Evolutionary conservation across 2,797 vertebrate species (phyloP).

Genomic region (Hozukius guyotensis): DNA sequence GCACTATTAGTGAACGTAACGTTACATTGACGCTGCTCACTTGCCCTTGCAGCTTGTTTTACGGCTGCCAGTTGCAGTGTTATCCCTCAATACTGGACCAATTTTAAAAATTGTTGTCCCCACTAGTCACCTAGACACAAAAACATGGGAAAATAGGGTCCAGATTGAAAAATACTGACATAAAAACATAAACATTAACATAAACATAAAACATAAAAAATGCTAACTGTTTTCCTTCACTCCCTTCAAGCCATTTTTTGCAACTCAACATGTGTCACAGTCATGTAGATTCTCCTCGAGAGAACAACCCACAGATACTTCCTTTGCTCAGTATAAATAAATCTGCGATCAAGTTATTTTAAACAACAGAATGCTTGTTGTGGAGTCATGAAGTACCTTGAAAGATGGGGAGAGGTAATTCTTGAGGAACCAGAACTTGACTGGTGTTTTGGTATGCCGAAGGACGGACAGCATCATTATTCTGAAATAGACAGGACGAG

Average conservation of each 20-base stretch:
- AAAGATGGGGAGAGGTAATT: slow-evolving; percentile 97
- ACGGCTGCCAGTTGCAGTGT: too few species aligned
- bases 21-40: too few species aligned
- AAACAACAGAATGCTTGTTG: background rate
- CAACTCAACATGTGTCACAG: background rate
- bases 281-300: background rate
- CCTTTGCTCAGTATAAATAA: slow-evolving; percentile 12
- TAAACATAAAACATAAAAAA: too few species aligned
- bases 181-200: too few species aligned
- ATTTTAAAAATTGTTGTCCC: too few species aligned
- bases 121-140: too few species aligned
- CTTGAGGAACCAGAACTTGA: slow-evolving; percentile 99
- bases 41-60: too few species aligned
- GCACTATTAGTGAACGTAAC: too few species aligned
- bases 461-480: slow-evolving; percentile 99
- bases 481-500: slow-evolving; percentile 79
- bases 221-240: background rate
- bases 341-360: slow-evolving; percentile 2
- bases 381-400: slow-evolving; percentile 83
- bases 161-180: too few species aligned
- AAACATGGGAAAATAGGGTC: too few species aligned
- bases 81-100: too few species aligned
- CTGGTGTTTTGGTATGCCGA: slow-evolving; percentile 91
- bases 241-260: background rate
- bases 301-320: slow-evolving; percentile 2